A percentile compares a stretch with the other conserved stretches of the same genome.
phyloP scores from a whole-genome alignment of 2,888 invertebrate genomes.

The Hylaea fasciaria region DNA sequence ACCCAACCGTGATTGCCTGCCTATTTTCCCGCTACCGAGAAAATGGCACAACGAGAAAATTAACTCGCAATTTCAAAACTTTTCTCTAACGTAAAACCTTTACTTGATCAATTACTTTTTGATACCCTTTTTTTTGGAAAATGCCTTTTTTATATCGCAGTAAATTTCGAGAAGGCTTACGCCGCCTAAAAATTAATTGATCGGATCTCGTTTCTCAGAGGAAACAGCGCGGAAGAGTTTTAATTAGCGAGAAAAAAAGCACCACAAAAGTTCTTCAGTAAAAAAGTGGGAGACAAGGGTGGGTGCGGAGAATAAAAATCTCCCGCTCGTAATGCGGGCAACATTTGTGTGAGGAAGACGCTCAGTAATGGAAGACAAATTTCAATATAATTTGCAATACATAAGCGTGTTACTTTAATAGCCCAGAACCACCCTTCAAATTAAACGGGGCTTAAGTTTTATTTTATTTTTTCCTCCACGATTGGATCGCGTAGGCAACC shows the following conservation, averaged over 20 bases:
- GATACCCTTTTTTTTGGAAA: constrained; percentile 71
- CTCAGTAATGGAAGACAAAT: constrained; percentile 85
- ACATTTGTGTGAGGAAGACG: constrained; percentile 85
- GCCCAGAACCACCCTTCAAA: constrained; percentile 86
- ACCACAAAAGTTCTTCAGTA: constrained; percentile 81
- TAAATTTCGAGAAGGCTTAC: constrained; percentile 81
- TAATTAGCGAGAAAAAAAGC: constrained; percentile 83
- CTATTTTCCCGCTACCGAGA: constrained; percentile 53
- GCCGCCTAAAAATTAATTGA: constrained; percentile 83
- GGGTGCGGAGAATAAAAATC: constrained; percentile 82
- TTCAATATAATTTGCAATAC: constrained; percentile 86
- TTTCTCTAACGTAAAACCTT: constrained; percentile 53
- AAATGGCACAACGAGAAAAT: constrained; percentile 51
- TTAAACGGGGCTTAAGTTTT: constrained; percentile 86
- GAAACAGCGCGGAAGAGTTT: constrained; percentile 85
- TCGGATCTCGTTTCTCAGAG: constrained; percentile 82
- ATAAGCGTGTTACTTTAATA: constrained; percentile 86
- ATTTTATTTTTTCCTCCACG: constrained; percentile 82
- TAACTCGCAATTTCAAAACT: constrained; percentile 49
- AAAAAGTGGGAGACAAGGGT: constrained; percentile 83
- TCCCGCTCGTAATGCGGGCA: constrained; percentile 83
- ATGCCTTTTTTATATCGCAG: constrained; percentile 75
- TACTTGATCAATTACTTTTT: constrained; percentile 77
- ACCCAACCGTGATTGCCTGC: constrained; percentile 52
- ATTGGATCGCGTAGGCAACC: constrained; percentile 70